phyloP scores from a whole-genome alignment of 2,888 invertebrate genomes.

The Acrocyrtus sp. region DNA sequence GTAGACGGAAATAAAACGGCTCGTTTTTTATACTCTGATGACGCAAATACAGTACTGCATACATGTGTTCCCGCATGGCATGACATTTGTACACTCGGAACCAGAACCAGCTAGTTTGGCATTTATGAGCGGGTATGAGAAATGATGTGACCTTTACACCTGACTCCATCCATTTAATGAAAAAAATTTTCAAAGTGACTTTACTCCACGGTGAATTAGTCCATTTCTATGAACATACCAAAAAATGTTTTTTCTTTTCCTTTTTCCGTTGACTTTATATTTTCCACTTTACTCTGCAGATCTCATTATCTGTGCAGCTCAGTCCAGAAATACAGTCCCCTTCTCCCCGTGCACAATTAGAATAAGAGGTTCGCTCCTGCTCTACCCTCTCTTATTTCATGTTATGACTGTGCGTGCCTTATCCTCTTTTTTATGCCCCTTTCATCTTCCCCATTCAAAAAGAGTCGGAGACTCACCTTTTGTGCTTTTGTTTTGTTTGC shows the following conservation, averaged over 20 bases:
- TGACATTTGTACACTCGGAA: neutral
- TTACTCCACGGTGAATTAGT: too few species aligned
- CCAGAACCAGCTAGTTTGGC: neutral
- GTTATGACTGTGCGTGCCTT: constrained; percentile 32
- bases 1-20: too few species aligned
- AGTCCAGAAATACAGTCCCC: neutral
- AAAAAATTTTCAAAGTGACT: too few species aligned
- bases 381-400: constrained; percentile 25
- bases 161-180: neutral
- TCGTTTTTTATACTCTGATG: neutral
- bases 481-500: constrained; percentile 16
- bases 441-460: constrained; percentile 12
- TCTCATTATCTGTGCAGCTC: neutral
- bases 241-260: too few species aligned
- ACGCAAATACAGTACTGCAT: neutral
- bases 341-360: neutral
- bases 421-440: constrained; percentile 37
- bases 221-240: too few species aligned
- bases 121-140: neutral
- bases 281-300: too few species aligned
- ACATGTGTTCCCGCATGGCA: neutral
- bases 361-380: too few species aligned
- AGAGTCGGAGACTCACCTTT: constrained; percentile 24
- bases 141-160: neutral
- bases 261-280: too few species aligned